A percentile compares a stretch with the other conserved stretches of the same genome.
These are phyloP conservation scores for Crambe crambe DNA, from an alignment of 37 sponge, comb jelly and placozoan species.

Conservation along the genomic window DNA sequence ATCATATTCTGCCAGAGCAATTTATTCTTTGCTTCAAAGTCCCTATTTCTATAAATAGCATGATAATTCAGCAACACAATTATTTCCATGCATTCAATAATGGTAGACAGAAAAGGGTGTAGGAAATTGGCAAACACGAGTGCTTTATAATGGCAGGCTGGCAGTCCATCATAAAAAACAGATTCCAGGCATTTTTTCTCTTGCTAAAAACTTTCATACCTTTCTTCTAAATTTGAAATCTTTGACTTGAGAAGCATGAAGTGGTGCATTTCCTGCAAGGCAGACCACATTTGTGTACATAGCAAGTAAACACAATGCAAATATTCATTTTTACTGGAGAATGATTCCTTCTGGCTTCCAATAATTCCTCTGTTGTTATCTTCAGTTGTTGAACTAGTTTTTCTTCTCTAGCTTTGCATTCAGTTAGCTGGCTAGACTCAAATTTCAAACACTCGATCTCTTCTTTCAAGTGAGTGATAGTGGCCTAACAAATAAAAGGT, in stretches of 20 bases:
- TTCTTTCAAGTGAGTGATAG: constrained; percentile 36
- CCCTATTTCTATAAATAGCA: background rate
- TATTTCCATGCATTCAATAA: background rate
- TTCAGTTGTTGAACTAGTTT: constrained; percentile 45
- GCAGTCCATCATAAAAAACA: background rate
- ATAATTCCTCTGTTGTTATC: constrained; percentile 33
- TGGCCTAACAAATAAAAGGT: constrained; percentile 21
- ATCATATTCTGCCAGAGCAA: constrained; percentile 1
- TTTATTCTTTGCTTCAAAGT: constrained; percentile 2
- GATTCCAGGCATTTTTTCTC: background rate
- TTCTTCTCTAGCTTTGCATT: constrained; percentile 21
- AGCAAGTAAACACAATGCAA: background rate
- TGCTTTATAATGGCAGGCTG: too few relatives aligned
- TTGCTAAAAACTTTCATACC: constrained; percentile 13
- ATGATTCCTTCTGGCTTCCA: constrained; percentile 67
- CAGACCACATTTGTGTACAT: background rate
- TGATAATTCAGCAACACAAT: background rate
- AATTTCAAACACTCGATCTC: constrained; percentile 23
- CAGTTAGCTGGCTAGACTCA: constrained; percentile 20
- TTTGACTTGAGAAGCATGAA: constrained; percentile 36
- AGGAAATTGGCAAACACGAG: too few relatives aligned
- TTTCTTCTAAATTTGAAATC: constrained; percentile 48
- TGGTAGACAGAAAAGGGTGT: too few relatives aligned
- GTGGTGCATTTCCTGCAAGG: constrained; percentile 73
- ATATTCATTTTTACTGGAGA: constrained; percentile 45